Conservation (phyloP, 2,888 invertebrate species). For the Drosophila histrio region DNA sequence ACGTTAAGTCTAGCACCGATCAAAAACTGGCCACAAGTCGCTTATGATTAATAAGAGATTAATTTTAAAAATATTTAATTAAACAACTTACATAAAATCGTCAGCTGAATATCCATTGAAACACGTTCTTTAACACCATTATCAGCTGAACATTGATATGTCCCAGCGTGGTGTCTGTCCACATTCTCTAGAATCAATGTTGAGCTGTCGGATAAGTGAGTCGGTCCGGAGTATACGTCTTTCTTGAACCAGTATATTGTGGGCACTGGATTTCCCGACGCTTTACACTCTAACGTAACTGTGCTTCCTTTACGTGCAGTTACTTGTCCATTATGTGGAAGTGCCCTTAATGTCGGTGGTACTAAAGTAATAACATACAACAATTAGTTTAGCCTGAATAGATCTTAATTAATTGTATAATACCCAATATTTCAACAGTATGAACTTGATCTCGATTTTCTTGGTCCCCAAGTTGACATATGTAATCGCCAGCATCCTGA, state of each 20-base stretch:
- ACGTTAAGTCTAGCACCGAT: too few species aligned
- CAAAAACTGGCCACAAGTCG: too few species aligned
- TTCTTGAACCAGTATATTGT: conserved; percentile 89
- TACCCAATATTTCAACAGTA: conserved; percentile 88
- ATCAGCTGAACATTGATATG: conserved; percentile 85
- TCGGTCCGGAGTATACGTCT: conserved; percentile 83
- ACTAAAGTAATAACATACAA: conserved; percentile 81
- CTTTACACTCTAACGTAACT: conserved; percentile 89
- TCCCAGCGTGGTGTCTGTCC: conserved; percentile 85
- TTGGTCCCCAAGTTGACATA: conserved; percentile 90
- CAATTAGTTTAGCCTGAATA: not conserved
- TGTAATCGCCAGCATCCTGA: conserved; percentile 90
- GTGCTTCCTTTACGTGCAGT: conserved; percentile 89
- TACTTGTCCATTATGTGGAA: conserved; percentile 88
- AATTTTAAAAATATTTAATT: not conserved
- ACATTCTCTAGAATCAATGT: conserved; percentile 85
- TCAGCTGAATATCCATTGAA: conserved; percentile 85
- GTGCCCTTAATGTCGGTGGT: conserved; percentile 88
- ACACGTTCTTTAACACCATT: conserved; percentile 86
- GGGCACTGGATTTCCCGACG: conserved; percentile 90
- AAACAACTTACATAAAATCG: conserved; percentile 85
- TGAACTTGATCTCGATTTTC: conserved; percentile 89
- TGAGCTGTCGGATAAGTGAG: conserved; percentile 85
- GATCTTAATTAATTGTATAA: not conserved
- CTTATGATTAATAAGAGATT: too few species aligned